Conservation (phyloP, 2,888 invertebrate genomes). For the Noctuana brunneofusca region DNA sequence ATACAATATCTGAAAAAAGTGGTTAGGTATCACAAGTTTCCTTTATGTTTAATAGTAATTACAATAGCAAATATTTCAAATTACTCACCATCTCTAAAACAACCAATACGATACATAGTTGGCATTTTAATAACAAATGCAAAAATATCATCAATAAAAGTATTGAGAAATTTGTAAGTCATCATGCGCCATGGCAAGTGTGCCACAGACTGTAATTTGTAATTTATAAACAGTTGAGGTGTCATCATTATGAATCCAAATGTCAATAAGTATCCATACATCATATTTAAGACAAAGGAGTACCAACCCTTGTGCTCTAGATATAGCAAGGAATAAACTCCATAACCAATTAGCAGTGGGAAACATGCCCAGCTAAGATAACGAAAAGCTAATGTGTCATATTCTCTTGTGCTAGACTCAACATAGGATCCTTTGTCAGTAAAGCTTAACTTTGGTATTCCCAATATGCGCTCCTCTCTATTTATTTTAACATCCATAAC, state of each 20-base stretch:
- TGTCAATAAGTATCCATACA: constrained; percentile 98
- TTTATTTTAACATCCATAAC: constrained; percentile 90
- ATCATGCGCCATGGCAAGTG: constrained; percentile 99
- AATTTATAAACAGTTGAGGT: constrained; percentile 99
- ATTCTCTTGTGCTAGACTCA: constrained; percentile 95
- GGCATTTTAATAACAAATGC: constrained; percentile 99
- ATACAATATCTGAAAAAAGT: constrained; percentile 92
- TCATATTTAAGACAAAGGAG: constrained; percentile 97
- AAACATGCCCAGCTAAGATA: constrained; percentile 98
- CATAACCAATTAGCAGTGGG: constrained; percentile 96
- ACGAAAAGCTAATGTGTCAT: constrained; percentile 97
- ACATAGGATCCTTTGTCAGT: constrained; percentile 98
- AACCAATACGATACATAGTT: constrained; percentile 98
- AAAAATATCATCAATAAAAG: constrained; percentile 99
- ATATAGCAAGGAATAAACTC: constrained; percentile 96
- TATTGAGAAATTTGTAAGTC: constrained; percentile 99
- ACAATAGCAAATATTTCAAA: constrained; percentile 2
- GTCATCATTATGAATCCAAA: constrained; percentile 99
- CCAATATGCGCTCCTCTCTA: constrained; percentile 88
- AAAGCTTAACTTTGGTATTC: constrained; percentile 91
- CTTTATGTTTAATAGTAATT: not conserved
- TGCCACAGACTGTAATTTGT: constrained; percentile 99
- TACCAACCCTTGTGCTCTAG: constrained; percentile 99
- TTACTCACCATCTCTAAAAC: constrained; percentile 55
- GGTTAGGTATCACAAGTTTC: not conserved